phyloP scores from a whole-genome alignment of 2,888 invertebrate species.

The Eilema depressum region DNA sequence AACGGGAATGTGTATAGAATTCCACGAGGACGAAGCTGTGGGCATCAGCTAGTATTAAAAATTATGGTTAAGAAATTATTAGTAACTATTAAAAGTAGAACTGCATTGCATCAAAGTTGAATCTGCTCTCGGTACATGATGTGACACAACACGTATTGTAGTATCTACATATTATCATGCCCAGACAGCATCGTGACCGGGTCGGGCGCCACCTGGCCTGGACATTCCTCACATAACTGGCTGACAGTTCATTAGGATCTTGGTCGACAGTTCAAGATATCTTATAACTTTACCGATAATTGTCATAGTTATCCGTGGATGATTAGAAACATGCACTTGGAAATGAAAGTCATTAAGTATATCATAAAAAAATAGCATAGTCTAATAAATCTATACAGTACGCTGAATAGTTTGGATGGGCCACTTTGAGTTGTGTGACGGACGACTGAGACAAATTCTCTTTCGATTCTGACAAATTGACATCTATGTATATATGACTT shows the following conservation, averaged over 20 bases:
- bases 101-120: not conserved
- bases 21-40: no score
- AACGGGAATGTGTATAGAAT: no score
- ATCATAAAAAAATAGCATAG: not conserved
- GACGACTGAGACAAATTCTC: no score
- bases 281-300: conserved; percentile 19
- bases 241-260: conserved; percentile 36
- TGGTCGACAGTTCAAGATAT: conserved; percentile 31
- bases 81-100: no score
- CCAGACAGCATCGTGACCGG: conserved; percentile 63
- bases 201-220: conserved; percentile 48
- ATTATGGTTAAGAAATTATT: no score
- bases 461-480: no score
- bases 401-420: no score
- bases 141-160: conserved; percentile 26
- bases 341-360: not conserved
- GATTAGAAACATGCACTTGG: not conserved
- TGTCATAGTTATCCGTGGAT: not conserved
- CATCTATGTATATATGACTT: no score
- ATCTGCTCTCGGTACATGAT: conserved; percentile 26
- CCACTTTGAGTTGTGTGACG: no score
- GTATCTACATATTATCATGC: conserved; percentile 54
- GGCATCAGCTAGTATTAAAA: no score
- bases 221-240: conserved; percentile 50
- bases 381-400: no score